Base-by-base conservation (phyloP, 2,888 invertebrate genomes). In the Netelia fuscicornis region DNA sequence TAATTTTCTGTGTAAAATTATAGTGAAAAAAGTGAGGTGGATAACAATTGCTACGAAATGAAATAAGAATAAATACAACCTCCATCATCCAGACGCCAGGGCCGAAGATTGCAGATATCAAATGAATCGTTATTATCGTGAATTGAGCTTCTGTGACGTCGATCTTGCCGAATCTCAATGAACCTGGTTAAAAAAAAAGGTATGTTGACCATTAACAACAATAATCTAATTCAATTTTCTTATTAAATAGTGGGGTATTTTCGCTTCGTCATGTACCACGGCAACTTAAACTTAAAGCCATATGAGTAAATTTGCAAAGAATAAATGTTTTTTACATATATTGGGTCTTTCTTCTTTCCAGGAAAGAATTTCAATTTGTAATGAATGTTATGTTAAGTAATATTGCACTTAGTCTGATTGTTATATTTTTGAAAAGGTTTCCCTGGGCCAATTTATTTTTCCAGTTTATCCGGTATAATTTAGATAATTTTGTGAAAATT, bases 111-210 rank as follows among this genome's bases (percentile, higher is more conserved):
- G 98, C 97, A 44, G 99, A 98, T 85, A 98, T 94, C 81, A 98
- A 91, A 92, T 99, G 98, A 89, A 99, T 97, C 71, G 94, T 94
- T 89, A 99, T 99, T 89, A 99, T 98, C 71, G 97, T 96, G 94
- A 98, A 97, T 94, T 99, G 99, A 6, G 99, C 99, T 95, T 99
- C 99, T 0, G 99, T 99, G 44, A 99, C 99, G 95, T 99, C 99
- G 89, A 99, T 95, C 94, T 96, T 96, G 72, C 98, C 98, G 95
- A 98, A 98, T 90, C 96, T 96, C 89, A 98, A 95, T 37, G 98
- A 98, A 67, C 98, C 95, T 95, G 88, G 62, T 78, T 13, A 75
- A 52, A 23, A 80, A 70, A 25, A 78, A 84, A 56, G 70, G 56
- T 65, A 52, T 23, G 42, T 6, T 37, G 6, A 6, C 5, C 37